Conservation (phyloP, 23 tunicate species). For the Ascidia mentula region DNA sequence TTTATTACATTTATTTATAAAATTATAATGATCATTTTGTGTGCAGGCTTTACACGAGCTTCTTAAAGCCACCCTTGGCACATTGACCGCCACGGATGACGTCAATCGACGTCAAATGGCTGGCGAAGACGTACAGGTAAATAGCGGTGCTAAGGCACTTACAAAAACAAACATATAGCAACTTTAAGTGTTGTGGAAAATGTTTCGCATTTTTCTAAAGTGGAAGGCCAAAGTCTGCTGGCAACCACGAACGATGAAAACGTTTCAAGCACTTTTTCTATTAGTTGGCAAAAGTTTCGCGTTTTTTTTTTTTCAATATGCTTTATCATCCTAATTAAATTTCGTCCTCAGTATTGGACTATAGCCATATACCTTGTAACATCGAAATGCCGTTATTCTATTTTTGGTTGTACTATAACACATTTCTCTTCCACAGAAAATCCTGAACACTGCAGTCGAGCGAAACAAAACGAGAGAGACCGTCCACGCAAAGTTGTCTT, state of each 20-base stretch:
- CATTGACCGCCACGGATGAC: conserved; percentile 58
- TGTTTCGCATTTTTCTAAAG: background rate
- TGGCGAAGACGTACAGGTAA: conserved; percentile 78
- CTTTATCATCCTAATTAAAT: too few relatives aligned
- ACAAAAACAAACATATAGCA: background rate
- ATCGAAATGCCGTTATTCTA: too few relatives aligned
- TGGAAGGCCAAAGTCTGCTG: too few relatives aligned
- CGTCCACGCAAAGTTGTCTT: conserved; percentile 74
- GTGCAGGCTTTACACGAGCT: conserved; percentile 81
- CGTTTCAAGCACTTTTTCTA: too few relatives aligned
- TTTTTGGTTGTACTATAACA: background rate
- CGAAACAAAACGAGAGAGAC: conserved; percentile 71
- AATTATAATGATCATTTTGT: too few relatives aligned
- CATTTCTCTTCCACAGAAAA: conserved; percentile 60
- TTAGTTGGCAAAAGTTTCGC: too few relatives aligned
- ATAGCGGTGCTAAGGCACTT: background rate
- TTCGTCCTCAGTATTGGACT: too few relatives aligned
- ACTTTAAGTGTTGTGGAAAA: background rate
- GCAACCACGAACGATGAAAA: too few relatives aligned
- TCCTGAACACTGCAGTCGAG: conserved; percentile 62
- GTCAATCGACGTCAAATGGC: conserved; percentile 54
- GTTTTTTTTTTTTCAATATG: too few relatives aligned
- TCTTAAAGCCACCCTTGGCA: conserved; percentile 64
- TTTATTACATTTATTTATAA: too few relatives aligned
- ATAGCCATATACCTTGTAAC: too few relatives aligned